phyloP scores from a whole-genome alignment of 2,113 vertebrate species.

The Spermophilus dauricus region DNA sequence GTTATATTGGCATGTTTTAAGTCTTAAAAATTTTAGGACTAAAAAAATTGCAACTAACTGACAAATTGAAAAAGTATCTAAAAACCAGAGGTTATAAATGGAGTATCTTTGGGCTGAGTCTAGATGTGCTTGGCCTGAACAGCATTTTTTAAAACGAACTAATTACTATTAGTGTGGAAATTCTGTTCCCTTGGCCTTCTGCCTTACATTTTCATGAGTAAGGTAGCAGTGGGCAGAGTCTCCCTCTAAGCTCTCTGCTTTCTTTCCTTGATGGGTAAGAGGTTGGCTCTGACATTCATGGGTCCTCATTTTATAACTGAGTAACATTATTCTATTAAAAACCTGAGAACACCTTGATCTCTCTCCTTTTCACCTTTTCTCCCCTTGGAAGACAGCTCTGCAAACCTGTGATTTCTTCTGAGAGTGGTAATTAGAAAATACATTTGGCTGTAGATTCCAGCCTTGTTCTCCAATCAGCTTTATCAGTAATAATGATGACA shows the following conservation, averaged over 20 bases:
- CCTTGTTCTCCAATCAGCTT: constrained; percentile 44
- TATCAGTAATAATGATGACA: constrained; percentile 61
- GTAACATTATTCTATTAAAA: background rate
- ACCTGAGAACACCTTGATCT: background rate
- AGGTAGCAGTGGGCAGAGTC: background rate
- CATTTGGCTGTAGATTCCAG: constrained; percentile 51
- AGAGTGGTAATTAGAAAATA: constrained; percentile 61
- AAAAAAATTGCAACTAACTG: background rate
- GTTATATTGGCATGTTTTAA: background rate
- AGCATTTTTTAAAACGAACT: background rate
- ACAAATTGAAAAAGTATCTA: constrained; percentile 4
- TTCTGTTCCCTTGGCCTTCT: background rate
- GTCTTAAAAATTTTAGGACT: background rate
- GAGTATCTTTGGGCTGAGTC: background rate
- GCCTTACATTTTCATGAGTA: background rate
- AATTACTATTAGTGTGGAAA: background rate
- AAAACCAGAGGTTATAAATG: background rate
- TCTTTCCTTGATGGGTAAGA: background rate
- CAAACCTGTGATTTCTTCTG: constrained; percentile 43
- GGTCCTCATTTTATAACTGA: background rate
- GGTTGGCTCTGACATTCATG: background rate
- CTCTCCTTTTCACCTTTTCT: background rate
- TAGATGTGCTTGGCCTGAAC: background rate
- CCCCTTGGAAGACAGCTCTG: background rate
- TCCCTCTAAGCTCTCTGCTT: background rate